These are phyloP conservation scores for Homalodisca vitripennis DNA, from an alignment of 1,140 invertebrate genomes.

Conservation along the genomic window DNA sequence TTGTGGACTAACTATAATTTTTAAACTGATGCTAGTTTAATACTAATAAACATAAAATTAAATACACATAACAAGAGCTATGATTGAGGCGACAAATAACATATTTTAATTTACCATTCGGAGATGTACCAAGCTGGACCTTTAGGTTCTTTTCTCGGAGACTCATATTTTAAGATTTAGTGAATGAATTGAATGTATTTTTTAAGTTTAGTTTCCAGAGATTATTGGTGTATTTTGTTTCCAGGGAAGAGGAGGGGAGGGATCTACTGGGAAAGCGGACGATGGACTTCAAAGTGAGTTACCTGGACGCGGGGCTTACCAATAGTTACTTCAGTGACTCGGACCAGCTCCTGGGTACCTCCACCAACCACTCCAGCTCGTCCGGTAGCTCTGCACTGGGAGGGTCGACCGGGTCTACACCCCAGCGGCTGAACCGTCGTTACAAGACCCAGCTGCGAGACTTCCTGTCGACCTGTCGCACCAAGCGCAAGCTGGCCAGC, in stretches of 20 bases:
- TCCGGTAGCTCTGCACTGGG: constrained; percentile 28
- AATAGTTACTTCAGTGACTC: constrained; percentile 86
- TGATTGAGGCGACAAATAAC: too few relatives aligned
- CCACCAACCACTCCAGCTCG: constrained; percentile 49
- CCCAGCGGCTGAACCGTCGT: constrained; percentile 76
- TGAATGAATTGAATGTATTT: too few relatives aligned
- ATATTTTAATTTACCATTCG: too few relatives aligned
- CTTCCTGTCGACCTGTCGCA: constrained; percentile 87
- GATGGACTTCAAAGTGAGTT: constrained; percentile 99
- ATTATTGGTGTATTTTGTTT: too few relatives aligned
- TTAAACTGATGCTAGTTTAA: too few relatives aligned
- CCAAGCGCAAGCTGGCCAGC: constrained; percentile 74
- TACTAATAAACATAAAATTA: too few relatives aligned
- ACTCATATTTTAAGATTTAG: too few relatives aligned
- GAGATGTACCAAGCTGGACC: too few relatives aligned
- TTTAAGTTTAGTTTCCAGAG: too few relatives aligned
- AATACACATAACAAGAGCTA: too few relatives aligned
- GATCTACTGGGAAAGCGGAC: constrained; percentile 95
- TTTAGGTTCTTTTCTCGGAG: too few relatives aligned
- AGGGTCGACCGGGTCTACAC: constrained; percentile 48
- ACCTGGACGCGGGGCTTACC: constrained; percentile 87
- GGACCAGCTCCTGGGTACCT: constrained; percentile 69
- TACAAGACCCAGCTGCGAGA: constrained; percentile 92
- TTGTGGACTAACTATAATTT: too few relatives aligned
- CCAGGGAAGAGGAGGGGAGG: constrained; percentile 95